Evolutionary conservation across 2,797 vertebrate genomes (phyloP).

Genomic region (Centroberyx gerrardi): DNA sequence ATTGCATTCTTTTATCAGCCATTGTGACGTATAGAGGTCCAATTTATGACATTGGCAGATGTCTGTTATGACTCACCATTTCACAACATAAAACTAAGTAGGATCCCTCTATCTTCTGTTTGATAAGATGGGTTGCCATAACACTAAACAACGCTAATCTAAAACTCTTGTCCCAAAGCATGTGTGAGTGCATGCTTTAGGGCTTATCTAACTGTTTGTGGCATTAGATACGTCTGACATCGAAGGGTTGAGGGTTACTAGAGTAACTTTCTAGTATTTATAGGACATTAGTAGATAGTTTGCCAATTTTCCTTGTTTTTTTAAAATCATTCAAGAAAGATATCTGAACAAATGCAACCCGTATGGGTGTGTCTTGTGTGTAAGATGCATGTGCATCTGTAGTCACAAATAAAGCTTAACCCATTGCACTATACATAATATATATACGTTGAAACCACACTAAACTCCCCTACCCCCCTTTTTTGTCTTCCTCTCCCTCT

Average conservation of each 20-base stretch:
- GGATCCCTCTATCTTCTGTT: conserved; percentile 14
- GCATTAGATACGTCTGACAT: conserved; percentile 11
- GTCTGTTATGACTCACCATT: conserved; percentile 30
- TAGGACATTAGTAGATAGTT: conserved; percentile 6
- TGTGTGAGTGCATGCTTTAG: not conserved
- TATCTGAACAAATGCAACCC: not conserved
- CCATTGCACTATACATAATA: not conserved
- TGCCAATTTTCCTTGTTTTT: not conserved
- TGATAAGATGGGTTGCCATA: conserved; percentile 36
- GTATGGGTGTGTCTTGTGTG: not conserved
- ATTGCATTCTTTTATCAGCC: conserved; percentile 28
- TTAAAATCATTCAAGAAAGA: conserved; percentile 16
- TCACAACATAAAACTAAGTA: conserved; percentile 15
- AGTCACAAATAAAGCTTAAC: not conserved
- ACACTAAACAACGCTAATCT: conserved; percentile 1
- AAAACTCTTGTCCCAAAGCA: conserved; percentile 7
- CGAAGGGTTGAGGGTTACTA: conserved; percentile 7
- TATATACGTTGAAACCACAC: not conserved
- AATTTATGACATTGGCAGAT: conserved; percentile 27
- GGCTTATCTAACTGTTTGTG: conserved; percentile 23
- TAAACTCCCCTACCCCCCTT: conserved; percentile 16
- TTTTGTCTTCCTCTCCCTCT: conserved; percentile 39
- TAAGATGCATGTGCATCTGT: not conserved
- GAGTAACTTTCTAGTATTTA: conserved; percentile 1
- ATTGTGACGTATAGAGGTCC: conserved; percentile 19